Evolutionary conservation across 2,888 invertebrate genomes (phyloP).

Genomic region (Hemaris fuciformis): DNA sequence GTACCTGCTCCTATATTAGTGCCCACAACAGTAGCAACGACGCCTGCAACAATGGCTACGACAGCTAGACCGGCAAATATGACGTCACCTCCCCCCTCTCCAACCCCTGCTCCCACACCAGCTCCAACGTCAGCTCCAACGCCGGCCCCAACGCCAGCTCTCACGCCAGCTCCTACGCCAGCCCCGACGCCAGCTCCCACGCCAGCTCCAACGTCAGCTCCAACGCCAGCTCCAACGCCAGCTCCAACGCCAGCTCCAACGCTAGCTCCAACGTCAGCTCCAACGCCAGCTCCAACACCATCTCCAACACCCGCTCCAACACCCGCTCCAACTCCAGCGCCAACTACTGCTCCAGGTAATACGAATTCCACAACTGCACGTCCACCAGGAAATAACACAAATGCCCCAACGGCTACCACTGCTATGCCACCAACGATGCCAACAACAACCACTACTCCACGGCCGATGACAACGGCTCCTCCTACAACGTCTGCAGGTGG

Average conservation of each 20-base stretch:
- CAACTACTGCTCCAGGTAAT: slow-evolving; percentile 24
- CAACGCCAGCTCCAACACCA: slow-evolving; percentile 24
- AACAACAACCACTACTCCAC: slow-evolving; percentile 26
- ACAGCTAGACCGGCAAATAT: slow-evolving; percentile 21
- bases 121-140: slow-evolving; percentile 67
- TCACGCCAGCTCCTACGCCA: slow-evolving; percentile 29
- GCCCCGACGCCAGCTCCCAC: slow-evolving; percentile 20
- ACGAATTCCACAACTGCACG: slow-evolving; percentile 23
- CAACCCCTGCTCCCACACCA: slow-evolving; percentile 32
- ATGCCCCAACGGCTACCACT: slow-evolving; percentile 20
- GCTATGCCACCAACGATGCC: slow-evolving; percentile 26
- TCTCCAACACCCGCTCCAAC: slow-evolving; percentile 21
- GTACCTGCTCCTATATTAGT: slow-evolving; percentile 65
- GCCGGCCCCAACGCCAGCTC: slow-evolving; percentile 40
- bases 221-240: slow-evolving; percentile 63
- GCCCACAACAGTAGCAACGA: slow-evolving; percentile 55
- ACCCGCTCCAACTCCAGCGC: slow-evolving; percentile 24
- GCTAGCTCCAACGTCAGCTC: slow-evolving; percentile 23
- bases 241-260: slow-evolving; percentile 39
- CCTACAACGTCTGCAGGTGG: slow-evolving; percentile 44
- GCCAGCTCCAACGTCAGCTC: slow-evolving; percentile 43
- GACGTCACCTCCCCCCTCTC: slow-evolving; percentile 22
- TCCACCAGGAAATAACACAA: slow-evolving; percentile 20
- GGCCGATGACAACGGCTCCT: slow-evolving; percentile 26
- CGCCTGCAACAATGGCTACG: slow-evolving; percentile 31